phyloP scores from a whole-genome alignment of 2,797 vertebrate species.

The Sebastiscus albofasciatus region DNA sequence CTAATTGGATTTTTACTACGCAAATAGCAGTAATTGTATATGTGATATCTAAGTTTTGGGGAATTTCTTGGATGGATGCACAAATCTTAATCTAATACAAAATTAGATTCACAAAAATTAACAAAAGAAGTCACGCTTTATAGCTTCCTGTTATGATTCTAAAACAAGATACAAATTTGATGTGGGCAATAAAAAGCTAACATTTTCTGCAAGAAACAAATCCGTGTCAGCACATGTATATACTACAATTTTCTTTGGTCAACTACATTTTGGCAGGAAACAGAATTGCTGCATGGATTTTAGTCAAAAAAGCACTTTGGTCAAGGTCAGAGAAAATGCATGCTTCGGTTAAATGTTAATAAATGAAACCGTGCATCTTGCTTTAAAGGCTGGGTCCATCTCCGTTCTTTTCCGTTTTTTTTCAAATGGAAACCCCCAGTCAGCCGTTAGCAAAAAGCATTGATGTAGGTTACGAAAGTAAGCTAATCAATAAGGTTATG shows the following conservation, averaged over 20 bases:
- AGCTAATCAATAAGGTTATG: no score
- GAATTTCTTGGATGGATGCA: not conserved
- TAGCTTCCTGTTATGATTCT: not conserved
- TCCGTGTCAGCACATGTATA: not conserved
- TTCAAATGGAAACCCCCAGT: no score
- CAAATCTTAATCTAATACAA: conserved; percentile 32
- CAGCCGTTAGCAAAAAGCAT: no score
- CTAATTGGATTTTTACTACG: conserved; percentile 57
- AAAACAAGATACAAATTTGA: not conserved
- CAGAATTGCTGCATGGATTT: not conserved
- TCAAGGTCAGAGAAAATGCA: no score
- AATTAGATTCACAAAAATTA: not conserved
- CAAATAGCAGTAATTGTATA: conserved; percentile 15
- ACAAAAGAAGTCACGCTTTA: not conserved
- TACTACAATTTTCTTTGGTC: not conserved
- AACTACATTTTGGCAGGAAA: not conserved
- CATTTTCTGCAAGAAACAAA: not conserved
- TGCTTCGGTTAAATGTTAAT: not conserved
- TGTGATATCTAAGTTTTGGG: not conserved
- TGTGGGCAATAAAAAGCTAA: not conserved
- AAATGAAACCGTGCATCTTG: no score
- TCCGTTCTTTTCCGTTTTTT: no score
- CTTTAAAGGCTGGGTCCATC: no score
- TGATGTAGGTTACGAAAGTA: no score
- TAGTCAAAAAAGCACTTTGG: not conserved